Evolutionary conservation across 2,797 vertebrate species (phyloP).

Genomic region (Onychomys torridus): DNA sequence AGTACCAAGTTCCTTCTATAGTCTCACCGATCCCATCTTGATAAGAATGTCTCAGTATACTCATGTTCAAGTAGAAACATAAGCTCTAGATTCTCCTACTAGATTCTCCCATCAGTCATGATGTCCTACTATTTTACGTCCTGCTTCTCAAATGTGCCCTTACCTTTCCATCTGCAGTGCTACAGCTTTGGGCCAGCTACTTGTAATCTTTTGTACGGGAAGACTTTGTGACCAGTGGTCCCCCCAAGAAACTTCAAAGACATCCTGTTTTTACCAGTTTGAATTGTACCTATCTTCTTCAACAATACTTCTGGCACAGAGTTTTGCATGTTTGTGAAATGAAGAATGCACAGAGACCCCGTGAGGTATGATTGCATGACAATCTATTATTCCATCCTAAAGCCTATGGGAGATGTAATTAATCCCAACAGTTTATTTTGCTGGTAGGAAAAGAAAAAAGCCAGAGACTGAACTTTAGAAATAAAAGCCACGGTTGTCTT

Average conservation of each 20-base stretch:
- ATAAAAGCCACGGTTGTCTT: conserved; percentile 87
- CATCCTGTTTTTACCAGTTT: conserved; percentile 36
- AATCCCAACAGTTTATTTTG: conserved; percentile 80
- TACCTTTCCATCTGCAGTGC: not conserved
- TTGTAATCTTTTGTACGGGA: not conserved
- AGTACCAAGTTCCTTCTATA: not conserved
- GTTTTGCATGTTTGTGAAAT: conserved; percentile 48
- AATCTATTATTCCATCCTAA: conserved; percentile 82
- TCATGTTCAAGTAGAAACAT: conserved; percentile 20
- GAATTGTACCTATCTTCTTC: conserved; percentile 7
- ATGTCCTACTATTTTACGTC: not conserved
- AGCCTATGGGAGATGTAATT: conserved; percentile 80
- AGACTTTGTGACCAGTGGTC: not conserved
- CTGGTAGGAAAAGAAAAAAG: conserved; percentile 69
- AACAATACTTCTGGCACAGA: conserved; percentile 41
- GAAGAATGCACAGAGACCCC: conserved; percentile 34
- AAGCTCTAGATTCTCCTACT: not conserved
- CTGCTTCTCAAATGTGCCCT: conserved; percentile 35
- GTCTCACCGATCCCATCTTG: not conserved
- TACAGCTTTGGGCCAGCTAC: conserved; percentile 9
- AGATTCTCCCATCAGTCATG: not conserved
- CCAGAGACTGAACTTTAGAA: conserved; percentile 85
- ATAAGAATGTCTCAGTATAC: conserved; percentile 3
- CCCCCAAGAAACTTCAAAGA: conserved; percentile 35
- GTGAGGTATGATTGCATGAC: conserved; percentile 52